phyloP scores from a whole-genome alignment of 2,113 vertebrate genomes.

The Hassar affinis region DNA sequence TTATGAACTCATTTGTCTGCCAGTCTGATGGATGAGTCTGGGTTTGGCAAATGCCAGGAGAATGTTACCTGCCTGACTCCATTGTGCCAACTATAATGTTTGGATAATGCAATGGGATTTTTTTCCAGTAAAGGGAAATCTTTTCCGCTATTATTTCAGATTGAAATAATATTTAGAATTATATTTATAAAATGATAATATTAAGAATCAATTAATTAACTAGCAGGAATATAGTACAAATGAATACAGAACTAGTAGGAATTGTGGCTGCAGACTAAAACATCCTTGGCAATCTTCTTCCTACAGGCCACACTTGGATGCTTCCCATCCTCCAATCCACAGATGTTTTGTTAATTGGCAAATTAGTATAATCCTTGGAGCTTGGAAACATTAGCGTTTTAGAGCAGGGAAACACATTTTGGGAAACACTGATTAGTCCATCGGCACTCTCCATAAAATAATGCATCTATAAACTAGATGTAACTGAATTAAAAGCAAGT shows the following conservation, averaged over 20 bases:
- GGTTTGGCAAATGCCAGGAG: too few species aligned
- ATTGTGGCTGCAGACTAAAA: neutral
- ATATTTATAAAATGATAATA: neutral
- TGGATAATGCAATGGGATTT: too few species aligned
- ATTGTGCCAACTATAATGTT: too few species aligned
- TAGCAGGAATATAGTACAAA: neutral
- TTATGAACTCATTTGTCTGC: too few species aligned
- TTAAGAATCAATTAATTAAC: too few species aligned
- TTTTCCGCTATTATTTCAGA: too few species aligned
- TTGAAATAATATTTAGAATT: too few species aligned
- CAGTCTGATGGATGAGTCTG: too few species aligned
- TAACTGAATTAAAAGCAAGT: neutral
- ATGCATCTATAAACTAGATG: neutral
- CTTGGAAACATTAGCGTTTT: neutral
- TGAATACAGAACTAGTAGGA: neutral
- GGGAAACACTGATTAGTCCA: neutral
- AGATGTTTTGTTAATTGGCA: slow-evolving; percentile 10
- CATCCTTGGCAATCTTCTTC: neutral
- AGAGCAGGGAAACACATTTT: neutral
- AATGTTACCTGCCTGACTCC: too few species aligned
- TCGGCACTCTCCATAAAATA: neutral
- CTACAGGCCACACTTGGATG: neutral
- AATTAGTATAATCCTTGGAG: neutral
- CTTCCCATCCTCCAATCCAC: neutral
- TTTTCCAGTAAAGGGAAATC: too few species aligned